phyloP scores from a whole-genome alignment of 2,797 vertebrate species.

The Adelosebastes latens region DNA sequence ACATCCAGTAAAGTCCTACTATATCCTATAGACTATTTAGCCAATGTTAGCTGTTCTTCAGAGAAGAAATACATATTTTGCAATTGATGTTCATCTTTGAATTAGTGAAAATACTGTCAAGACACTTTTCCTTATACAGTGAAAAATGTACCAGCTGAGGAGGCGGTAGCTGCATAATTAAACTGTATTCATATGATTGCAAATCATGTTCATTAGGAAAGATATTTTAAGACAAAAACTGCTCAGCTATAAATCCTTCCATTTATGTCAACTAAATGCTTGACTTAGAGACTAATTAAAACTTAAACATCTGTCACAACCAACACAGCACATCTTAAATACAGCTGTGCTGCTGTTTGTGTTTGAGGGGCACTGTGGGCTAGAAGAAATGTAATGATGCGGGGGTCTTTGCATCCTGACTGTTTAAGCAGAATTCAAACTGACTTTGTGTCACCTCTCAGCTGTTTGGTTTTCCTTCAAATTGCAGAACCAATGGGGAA shows the following conservation, averaged over 20 bases:
- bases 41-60: not conserved
- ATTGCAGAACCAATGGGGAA: not conserved
- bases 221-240: not conserved
- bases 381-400: not conserved
- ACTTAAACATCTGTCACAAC: slow-evolving; percentile 27
- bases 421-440: not conserved
- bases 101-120: not conserved
- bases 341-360: slow-evolving; percentile 1
- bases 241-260: not conserved
- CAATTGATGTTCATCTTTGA: not conserved
- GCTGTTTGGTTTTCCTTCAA: not conserved
- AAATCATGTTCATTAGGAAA: slow-evolving; percentile 6
- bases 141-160: not conserved
- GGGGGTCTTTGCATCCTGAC: not conserved
- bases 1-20: not conserved
- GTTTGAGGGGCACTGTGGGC: not conserved
- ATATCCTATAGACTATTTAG: not conserved
- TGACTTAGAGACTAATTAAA: slow-evolving; percentile 42
- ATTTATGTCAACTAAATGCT: slow-evolving; percentile 14
- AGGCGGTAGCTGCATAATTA: not conserved
- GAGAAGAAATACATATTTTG: not conserved
- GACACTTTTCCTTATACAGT: not conserved
- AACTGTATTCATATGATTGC: not conserved
- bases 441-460: not conserved
- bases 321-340: not conserved